Evolutionary conservation across 2,113 vertebrate genomes (phyloP), one percentile per base, ranked within the genome.

Genomic region (Psettodes erumei): DNA sequence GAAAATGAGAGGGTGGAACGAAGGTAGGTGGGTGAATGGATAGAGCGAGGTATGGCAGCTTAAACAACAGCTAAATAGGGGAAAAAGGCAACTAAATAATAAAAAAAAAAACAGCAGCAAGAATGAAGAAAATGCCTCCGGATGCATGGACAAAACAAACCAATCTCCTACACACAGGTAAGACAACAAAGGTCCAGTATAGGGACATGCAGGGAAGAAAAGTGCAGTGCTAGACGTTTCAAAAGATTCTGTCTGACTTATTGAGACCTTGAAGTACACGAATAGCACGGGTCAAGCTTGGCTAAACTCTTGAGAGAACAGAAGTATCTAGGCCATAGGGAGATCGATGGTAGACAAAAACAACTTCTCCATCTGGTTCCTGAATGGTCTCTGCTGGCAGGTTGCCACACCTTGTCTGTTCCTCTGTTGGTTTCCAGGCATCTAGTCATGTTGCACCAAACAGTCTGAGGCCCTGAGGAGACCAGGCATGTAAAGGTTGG

Each of bases 311-410:
- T 43, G 33, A 67, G 75, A 69, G 42, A 66, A 65, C 16, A 81
- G 51, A 66, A 61, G 54, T 67, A 81, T 86, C 45, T 74, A 73
- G 75, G 85, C 43, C 72, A 81, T 1, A 11, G 68, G 48, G 66
- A 77, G 85, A 87, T 80, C 5, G 43, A 84, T 85, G 53, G 62
- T 27, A 70, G 67, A 81, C 82, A 81, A 84, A 83, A 85, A 80
- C 73, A 81, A 79, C 70, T 71, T 84, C 68, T 83, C 86, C 77
- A 76, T 87, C 77, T 82, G 73, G 81, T 83, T 89, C 74, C 82
- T 89, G 73, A 70, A 58, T 69, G 63, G 70, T 71, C 55, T 65
- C 11, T 54, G 47, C 68, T 89, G 90, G 89, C 88, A 65, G 33
- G 32, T 65, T 69, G 81, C 90, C 88, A 79, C 61, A 45, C 79